phyloP scores from a whole-genome alignment of 2,888 invertebrate genomes.

The Lepeophtheirus nordmannii region DNA sequence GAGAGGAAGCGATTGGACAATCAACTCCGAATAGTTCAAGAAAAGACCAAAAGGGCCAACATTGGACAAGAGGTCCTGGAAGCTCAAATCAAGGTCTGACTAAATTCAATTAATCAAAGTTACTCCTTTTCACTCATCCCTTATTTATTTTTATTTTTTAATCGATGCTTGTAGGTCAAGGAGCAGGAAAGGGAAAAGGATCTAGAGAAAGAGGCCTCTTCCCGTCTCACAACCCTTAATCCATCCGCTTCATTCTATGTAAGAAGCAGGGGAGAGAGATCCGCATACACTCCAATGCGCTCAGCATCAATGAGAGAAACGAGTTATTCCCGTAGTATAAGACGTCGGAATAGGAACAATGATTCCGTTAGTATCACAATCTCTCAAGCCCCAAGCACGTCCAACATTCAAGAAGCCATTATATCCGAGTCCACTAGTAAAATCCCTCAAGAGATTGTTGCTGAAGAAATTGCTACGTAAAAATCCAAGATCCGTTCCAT shows the following conservation, averaged over 20 bases:
- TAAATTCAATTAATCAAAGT: not conserved
- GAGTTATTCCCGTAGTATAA: conserved; percentile 19
- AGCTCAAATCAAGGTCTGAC: conserved; percentile 39
- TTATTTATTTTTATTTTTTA: not conserved
- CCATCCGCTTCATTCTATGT: conserved; percentile 22
- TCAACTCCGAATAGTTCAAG: conserved; percentile 50
- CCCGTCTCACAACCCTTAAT: conserved; percentile 11
- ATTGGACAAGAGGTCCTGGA: conserved; percentile 45
- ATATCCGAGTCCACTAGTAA: not conserved
- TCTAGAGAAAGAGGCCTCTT: conserved; percentile 11
- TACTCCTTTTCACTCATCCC: no score
- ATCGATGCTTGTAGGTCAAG: conserved; percentile 7
- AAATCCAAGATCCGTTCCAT: not conserved
- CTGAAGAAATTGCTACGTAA: not conserved
- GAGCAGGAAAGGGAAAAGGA: conserved; percentile 12
- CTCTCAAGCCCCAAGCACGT: not conserved
- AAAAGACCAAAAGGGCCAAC: conserved; percentile 52
- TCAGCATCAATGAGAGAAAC: conserved; percentile 23
- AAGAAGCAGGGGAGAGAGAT: not conserved
- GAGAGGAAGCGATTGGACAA: conserved; percentile 53
- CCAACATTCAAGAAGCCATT: not conserved
- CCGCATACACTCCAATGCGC: conserved; percentile 17
- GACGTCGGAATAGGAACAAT: conserved; percentile 15
- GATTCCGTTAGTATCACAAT: conserved; percentile 4
- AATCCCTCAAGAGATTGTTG: not conserved